Conservation (phyloP, 2,113 vertebrate genomes). For the Sprattus sprattus region DNA sequence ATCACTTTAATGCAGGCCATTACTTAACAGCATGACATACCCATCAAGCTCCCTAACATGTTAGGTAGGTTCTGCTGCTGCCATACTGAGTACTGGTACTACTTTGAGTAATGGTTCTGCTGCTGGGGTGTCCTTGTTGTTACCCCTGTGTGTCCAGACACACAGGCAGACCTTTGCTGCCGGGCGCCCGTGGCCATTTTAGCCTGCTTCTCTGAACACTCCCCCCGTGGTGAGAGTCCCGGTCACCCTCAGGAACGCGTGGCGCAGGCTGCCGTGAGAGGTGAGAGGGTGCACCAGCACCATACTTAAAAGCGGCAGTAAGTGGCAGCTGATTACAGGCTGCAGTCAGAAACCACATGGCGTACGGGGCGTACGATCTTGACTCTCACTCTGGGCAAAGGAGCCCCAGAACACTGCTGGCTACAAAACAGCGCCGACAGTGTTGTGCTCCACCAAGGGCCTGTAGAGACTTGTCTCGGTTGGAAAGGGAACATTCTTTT, state of each 20-base stretch:
- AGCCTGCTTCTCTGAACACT: neutral
- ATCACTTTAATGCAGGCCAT: no score
- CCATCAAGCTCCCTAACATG: no score
- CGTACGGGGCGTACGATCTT: neutral
- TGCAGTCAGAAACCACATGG: conserved; percentile 5
- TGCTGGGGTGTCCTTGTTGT: no score
- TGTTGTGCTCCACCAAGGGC: neutral
- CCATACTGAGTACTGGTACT: no score
- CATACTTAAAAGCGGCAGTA: neutral
- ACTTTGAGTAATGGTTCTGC: no score
- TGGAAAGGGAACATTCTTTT: conserved; percentile 38
- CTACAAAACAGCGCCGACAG: neutral
- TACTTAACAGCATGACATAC: no score
- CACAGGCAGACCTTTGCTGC: no score
- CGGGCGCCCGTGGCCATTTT: neutral
- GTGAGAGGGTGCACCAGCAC: neutral
- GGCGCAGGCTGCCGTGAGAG: neutral
- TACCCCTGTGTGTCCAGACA: no score
- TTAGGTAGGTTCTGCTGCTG: no score
- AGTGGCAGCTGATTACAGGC: neutral
- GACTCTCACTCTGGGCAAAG: neutral
- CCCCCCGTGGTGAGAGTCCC: no score
- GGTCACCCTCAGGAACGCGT: no score
- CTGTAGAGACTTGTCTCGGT: neutral
- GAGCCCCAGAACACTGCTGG: neutral